Evolutionary conservation across 2,797 vertebrate species (phyloP).

Genomic region (Thalassophryne amazonica): DNA sequence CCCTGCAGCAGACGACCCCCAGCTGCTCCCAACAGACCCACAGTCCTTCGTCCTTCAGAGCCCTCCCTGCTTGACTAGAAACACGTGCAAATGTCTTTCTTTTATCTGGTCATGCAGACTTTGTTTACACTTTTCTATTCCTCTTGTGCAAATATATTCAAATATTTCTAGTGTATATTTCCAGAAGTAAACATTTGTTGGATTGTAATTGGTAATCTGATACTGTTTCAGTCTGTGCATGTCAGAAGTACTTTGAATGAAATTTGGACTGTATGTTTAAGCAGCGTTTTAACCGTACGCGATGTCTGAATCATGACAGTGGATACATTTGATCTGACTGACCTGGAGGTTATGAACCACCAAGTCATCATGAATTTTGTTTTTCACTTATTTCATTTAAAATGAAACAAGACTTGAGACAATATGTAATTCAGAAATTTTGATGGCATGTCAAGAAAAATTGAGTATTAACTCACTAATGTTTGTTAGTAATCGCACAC

Average conservation of each 20-base stretch:
- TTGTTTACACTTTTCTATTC: conserved; percentile 59
- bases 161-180: conserved; percentile 15
- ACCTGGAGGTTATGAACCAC: conserved; percentile 12
- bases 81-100: conserved; percentile 1
- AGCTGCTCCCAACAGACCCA: conserved; percentile 88
- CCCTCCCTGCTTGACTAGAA: conserved; percentile 90
- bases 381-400: conserved; percentile 19
- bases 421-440: conserved; percentile 21
- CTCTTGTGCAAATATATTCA: conserved; percentile 17
- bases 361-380: conserved; percentile 12
- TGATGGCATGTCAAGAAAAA: conserved; percentile 18
- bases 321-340: conserved; percentile 30
- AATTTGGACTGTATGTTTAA: conserved; percentile 29
- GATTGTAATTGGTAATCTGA: conserved; percentile 36
- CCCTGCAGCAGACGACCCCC: conserved; percentile 89
- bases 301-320: conserved; percentile 33
- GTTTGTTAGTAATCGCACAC: conserved; percentile 28
- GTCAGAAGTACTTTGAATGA: conserved; percentile 44
- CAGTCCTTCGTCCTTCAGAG: conserved; percentile 89
- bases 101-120: not conserved
- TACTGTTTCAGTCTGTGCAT: conserved; percentile 49
- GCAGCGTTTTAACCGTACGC: conserved; percentile 31
- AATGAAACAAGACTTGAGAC: conserved; percentile 27
- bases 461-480: conserved; percentile 24
- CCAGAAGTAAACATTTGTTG: conserved; percentile 20